These are phyloP conservation scores for Heliconius cydno DNA, from an alignment of 2,888 invertebrate genomes.

Conservation along the genomic window DNA sequence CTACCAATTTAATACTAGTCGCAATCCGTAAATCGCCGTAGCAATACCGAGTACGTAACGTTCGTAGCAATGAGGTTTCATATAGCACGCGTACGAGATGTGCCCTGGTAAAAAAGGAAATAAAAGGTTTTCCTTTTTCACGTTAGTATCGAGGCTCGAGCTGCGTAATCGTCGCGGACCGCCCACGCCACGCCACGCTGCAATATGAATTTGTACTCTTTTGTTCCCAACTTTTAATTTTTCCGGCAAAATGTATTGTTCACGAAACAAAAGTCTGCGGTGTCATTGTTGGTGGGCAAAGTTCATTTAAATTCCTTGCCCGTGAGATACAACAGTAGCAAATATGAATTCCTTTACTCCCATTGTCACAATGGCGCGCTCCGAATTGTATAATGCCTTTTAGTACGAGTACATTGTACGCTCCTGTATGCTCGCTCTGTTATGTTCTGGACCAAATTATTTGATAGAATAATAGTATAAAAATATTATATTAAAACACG, in stretches of 20 bases:
- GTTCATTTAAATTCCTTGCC: conserved; percentile 81
- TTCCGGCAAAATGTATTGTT: conserved; percentile 81
- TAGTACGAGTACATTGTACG: conserved; percentile 57
- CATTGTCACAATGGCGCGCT: conserved; percentile 76
- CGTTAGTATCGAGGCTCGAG: conserved; percentile 47
- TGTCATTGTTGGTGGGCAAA: conserved; percentile 79
- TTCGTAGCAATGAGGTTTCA: conserved; percentile 35
- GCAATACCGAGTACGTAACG: conserved; percentile 11
- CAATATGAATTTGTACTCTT: conserved; percentile 81
- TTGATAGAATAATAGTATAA: background rate
- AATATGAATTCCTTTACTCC: conserved; percentile 81
- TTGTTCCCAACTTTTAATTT: conserved; percentile 82
- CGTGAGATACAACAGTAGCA: conserved; percentile 81
- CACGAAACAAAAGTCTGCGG: conserved; percentile 79
- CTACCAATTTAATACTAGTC: background rate
- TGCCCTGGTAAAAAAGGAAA: conserved; percentile 45
- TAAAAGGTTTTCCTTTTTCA: conserved; percentile 49
- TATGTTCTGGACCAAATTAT: conserved; percentile 16
- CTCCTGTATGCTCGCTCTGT: conserved; percentile 28
- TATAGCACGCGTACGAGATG: conserved; percentile 38
- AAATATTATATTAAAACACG: background rate
- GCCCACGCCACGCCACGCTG: conserved; percentile 61
- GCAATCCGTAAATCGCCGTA: background rate
- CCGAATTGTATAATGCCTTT: conserved; percentile 72
- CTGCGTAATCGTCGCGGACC: conserved; percentile 61